Evolutionary conservation across 2,797 vertebrate species (phyloP), one percentile per base, ranked within the genome.

Genomic region (Anguilla pacifica): DNA sequence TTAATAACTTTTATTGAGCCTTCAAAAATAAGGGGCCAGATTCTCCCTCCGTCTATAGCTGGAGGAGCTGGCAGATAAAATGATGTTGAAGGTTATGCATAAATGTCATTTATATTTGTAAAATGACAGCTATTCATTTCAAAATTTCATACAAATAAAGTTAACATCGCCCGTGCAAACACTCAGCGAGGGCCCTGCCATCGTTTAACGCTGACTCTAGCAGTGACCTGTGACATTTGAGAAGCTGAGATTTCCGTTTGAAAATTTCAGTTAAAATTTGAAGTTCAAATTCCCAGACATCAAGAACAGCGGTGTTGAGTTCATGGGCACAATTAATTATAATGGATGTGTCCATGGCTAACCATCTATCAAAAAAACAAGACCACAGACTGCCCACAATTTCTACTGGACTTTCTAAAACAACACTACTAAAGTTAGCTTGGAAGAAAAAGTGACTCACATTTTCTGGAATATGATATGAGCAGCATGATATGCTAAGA

Each of bases 311-410:
- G 39, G 43, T 35, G n/a, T 39, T 15, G 25, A 64, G 13, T 70
- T 59, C 39, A 57, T 31, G 53, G 55, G 87, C 88, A 87, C 86
- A 83, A 85, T 53, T 79, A 81, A 89, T 86, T 88, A 90, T 86
- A 86, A 89, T 85, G 88, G 88, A 85, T 84, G 89, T 91, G 89
- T 90, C 55, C 89, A 90, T 88, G 89, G 90, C 90, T 91, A 92
- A 91, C 90, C 89, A 88, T 89, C 87, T 88, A 89, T 92, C 89
- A 17, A 49, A 91, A 89, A 91, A 90, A 83, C 84, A 90, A 87
- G 77, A 87, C 90, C 87, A 90, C 90, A 91, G 89, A 77, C 83
- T 77, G 11, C 61, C 90, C 90, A 81, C 90, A 89, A 90, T 90
- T 88, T 89, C 86, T 88, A 88, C 88, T 86, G 46, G 28, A 46